A percentile compares a stretch with the other conserved stretches of the same genome.
Evolutionary conservation across 2,797 vertebrate species (phyloP).

Genomic region (Enteromius unitaeniatus): DNA sequence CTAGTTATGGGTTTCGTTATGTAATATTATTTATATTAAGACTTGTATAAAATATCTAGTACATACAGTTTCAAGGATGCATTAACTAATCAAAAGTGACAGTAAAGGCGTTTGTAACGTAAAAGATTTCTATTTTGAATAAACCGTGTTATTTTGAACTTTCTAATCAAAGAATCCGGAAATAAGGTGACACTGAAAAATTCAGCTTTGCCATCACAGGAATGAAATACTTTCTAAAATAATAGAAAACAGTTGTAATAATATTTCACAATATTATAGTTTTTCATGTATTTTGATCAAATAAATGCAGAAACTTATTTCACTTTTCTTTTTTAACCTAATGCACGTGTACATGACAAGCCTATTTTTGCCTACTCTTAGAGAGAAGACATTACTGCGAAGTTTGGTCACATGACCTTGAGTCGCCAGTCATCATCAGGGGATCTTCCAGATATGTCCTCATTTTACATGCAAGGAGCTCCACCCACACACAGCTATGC

Average conservation of each 20-base stretch:
- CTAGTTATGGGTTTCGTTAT: background rate
- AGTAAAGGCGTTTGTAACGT: background rate
- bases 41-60: background rate
- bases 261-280: background rate
- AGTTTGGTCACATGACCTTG: conserved; percentile 87
- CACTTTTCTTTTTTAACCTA: background rate
- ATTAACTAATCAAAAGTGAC: background rate
- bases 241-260: background rate
- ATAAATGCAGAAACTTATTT: background rate
- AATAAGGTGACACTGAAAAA: background rate
- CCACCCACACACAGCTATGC: conserved; percentile 76
- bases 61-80: background rate
- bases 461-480: conserved; percentile 69
- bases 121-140: background rate
- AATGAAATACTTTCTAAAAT: background rate
- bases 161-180: background rate
- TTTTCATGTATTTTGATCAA: background rate
- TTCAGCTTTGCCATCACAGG: background rate
- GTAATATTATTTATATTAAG: background rate
- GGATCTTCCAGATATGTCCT: conserved; percentile 82
- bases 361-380: conserved; percentile 65
- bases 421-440: conserved; percentile 84
- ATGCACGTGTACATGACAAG: background rate
- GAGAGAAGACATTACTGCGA: conserved; percentile 89
- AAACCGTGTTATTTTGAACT: background rate